A percentile compares a stretch with the other conserved stretches of the same genome.
Conservation (phyloP, 2,888 invertebrate species). For the Quadroppia sp. region DNA sequence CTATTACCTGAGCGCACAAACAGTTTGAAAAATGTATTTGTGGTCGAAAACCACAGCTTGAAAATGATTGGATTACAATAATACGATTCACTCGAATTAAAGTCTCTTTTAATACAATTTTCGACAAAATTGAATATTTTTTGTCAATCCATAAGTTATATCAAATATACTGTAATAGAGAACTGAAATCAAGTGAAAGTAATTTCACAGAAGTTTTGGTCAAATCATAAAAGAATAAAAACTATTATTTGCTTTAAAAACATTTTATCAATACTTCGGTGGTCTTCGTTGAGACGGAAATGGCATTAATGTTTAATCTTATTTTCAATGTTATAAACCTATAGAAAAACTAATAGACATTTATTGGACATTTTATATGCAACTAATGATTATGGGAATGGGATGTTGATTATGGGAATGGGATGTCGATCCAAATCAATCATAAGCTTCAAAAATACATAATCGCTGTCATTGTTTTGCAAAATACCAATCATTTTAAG, state of each 20-base stretch:
- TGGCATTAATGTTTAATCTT: too few relatives aligned
- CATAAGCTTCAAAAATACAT: neutral
- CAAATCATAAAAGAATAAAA: too few relatives aligned
- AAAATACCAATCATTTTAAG: neutral
- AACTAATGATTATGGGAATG: too few relatives aligned
- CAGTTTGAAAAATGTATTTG: neutral
- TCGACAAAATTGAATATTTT: neutral
- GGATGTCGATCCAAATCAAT: constrained; percentile 14
- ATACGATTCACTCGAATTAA: neutral
- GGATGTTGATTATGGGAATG: too few relatives aligned
- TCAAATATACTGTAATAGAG: neutral
- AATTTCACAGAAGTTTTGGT: too few relatives aligned
- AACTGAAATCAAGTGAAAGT: too few relatives aligned
- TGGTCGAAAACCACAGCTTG: constrained; percentile 9
- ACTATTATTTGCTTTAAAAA: too few relatives aligned
- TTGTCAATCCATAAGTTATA: neutral
- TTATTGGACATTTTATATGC: too few relatives aligned
- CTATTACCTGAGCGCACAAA: neutral
- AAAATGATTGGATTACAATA: neutral
- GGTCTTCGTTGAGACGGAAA: too few relatives aligned
- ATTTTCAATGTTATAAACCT: too few relatives aligned
- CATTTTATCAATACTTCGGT: too few relatives aligned
- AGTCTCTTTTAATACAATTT: neutral
- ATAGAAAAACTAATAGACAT: too few relatives aligned
- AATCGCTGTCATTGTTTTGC: neutral